A percentile compares a stretch with the other conserved stretches of the same genome.
phyloP scores from a whole-genome alignment of 1,140 invertebrate species.

The Diachasmimorpha longicaudata region DNA sequence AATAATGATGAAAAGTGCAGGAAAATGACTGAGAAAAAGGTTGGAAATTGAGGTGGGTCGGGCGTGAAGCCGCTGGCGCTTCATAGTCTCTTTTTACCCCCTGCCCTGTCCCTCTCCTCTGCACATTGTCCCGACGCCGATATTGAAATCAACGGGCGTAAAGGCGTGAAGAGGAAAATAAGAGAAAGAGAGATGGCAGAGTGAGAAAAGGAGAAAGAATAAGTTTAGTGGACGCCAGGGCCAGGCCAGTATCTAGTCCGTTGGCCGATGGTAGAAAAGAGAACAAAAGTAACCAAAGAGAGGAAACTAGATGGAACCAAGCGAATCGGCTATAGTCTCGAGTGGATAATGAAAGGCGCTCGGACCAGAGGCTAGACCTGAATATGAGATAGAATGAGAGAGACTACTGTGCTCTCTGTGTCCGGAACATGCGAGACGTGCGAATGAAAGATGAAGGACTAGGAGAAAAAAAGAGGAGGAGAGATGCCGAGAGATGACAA shows the following conservation, averaged over 20 bases:
- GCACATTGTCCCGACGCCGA: constrained; percentile 18
- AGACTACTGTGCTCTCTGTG: background rate
- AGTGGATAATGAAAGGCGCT: constrained; percentile 28
- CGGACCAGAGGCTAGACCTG: background rate
- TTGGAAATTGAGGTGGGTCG: constrained; percentile 26
- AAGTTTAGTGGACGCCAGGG: background rate
- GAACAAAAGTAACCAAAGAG: constrained; percentile 33
- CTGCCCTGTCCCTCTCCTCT: background rate
- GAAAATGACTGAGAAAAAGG: constrained; percentile 17
- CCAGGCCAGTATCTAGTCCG: background rate
- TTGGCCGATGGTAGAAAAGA: constrained; percentile 29
- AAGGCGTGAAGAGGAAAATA: constrained; percentile 25
- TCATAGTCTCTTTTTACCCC: background rate
- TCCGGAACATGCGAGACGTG: constrained; percentile 11
- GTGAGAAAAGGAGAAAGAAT: background rate
- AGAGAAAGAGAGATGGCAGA: constrained; percentile 12
- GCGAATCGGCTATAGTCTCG: constrained; percentile 24
- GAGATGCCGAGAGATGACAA: background rate
- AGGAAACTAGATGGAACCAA: constrained; percentile 24
- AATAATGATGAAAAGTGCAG: constrained; percentile 8
- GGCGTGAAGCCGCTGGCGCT: constrained; percentile 19
- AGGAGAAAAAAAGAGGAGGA: background rate
- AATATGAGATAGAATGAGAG: background rate
- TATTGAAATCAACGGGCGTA: constrained; percentile 44
- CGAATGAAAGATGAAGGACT: constrained; percentile 23